Evolutionary conservation across 2,113 vertebrate genomes (phyloP), one percentile per base, ranked within the genome.

Genomic region (Raphicerus campestris): DNA sequence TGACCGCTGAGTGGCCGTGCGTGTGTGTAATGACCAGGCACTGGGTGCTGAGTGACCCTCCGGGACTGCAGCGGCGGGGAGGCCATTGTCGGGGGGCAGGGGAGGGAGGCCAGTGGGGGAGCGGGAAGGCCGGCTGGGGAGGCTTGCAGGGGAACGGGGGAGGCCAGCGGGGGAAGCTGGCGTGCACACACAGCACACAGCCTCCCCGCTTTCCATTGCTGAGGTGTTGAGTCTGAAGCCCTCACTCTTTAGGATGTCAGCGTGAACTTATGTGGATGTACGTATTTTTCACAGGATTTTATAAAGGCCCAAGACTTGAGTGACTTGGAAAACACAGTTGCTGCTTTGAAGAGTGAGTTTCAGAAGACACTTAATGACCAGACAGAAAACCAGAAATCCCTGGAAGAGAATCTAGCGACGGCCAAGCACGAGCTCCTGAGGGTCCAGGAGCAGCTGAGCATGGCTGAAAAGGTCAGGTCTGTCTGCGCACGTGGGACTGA

Each of bases 391-490:
- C 99, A 99, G 85, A 99, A 99, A 98, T 99, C 99, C 89, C 98
- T 99, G 98, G 99, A 99, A 97, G 99, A 99, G 78, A 99, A 99
- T 98, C 98, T 99, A 58, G 98, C 99, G 30, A 98, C 99, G 6
- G 99, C 99, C 91, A 99, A 99, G 95, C 99, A 99, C 6, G 99
- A 99, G 49, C 98, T 99, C 10, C 99, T 99, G 66, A 99, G 98
- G 95, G 99, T 99, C 88, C 99, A 99, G 98, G 99, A 99, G 94
- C 99, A 99, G 97, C 98, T 99, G 26, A 94, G 98, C 61, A 73
- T 99, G 98, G 99, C 99, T 86, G 99, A 99, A 97, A 99, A 99
- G 99, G 99, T 99, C 96, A 60, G 93, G 51, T 1, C 28, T 24
- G 30, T 83, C 30, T 24, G 53, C 49, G 20, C 0, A 1, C 63